Evolutionary conservation across 2,113 vertebrate genomes (phyloP).

Genomic region (Conger conger): DNA sequence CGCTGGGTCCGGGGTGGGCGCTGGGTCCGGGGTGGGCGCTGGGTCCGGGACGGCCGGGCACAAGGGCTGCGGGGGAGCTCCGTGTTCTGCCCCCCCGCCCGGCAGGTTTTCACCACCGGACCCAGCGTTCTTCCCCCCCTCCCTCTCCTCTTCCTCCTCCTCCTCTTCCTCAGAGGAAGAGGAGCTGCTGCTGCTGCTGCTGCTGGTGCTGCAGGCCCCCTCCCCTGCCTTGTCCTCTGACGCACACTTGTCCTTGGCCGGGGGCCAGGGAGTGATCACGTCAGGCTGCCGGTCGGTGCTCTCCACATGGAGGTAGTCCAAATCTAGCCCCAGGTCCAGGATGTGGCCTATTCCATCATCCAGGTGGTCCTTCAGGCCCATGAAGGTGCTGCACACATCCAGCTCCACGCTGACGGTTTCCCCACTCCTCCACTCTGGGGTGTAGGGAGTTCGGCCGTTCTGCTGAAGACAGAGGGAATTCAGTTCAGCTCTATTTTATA

Average conservation of each 20-base stretch:
- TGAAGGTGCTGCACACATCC: conserved; percentile 85
- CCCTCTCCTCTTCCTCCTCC: conserved; percentile 67
- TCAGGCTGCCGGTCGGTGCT: conserved; percentile 80
- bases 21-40: conserved; percentile 84
- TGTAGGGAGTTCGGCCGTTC: conserved; percentile 51
- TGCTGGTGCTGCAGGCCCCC: conserved; percentile 65
- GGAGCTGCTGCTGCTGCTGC: conserved; percentile 57
- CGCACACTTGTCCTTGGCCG: conserved; percentile 80
- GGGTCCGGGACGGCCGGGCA: conserved; percentile 85
- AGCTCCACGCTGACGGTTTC: conserved; percentile 69
- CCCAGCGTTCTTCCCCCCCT: conserved; percentile 75
- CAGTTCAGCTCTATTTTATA: no score
- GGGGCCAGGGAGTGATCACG: conserved; percentile 74
- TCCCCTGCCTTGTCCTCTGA: conserved; percentile 70
- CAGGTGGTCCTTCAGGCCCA: conserved; percentile 96
- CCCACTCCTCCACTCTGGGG: conserved; percentile 60
- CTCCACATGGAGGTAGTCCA: conserved; percentile 84
- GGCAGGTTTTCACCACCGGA: conserved; percentile 65
- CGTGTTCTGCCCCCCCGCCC: conserved; percentile 62
- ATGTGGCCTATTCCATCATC: conserved; percentile 71
- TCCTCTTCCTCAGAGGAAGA: conserved; percentile 65
- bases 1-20: conserved; percentile 78
- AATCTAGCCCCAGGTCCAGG: conserved; percentile 71
- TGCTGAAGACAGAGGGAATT: not conserved
- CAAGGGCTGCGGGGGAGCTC: conserved; percentile 79